A percentile compares a stretch with the other conserved stretches of the same genome.
Conservation (phyloP, 2,797 vertebrate genomes). For the Mionectes olivaceus region DNA sequence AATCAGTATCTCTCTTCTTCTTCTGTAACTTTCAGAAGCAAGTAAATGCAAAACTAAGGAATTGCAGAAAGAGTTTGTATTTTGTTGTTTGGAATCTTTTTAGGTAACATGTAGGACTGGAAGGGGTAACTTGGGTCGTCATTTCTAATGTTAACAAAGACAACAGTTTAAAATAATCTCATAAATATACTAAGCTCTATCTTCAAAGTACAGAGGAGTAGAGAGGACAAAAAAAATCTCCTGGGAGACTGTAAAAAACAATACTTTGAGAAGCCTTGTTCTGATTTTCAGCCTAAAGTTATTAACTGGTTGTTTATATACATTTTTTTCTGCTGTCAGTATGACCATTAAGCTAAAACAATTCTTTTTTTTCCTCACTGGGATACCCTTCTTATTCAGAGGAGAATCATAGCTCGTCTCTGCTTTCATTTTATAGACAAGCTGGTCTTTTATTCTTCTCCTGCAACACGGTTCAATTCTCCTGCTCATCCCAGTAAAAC, state of each 20-base stretch:
- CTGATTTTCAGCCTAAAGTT: neutral
- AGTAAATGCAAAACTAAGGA: neutral
- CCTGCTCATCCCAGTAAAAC: neutral
- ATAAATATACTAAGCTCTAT: neutral
- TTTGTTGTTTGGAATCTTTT: neutral
- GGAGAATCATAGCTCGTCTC: neutral
- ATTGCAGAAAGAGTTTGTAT: neutral
- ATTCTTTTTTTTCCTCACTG: neutral
- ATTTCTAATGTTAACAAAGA: neutral
- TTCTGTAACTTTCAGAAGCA: neutral
- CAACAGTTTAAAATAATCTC: neutral
- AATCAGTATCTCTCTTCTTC: neutral
- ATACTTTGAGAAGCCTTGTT: neutral
- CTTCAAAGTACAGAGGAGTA: neutral
- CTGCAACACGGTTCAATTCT: neutral
- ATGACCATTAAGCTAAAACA: neutral
- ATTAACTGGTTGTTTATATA: neutral
- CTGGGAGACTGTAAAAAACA: neutral
- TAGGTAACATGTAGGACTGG: neutral
- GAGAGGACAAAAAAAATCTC: neutral
- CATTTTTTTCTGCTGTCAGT: neutral
- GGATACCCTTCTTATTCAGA: neutral
- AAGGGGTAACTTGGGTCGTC: neutral
- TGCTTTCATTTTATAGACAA: neutral
- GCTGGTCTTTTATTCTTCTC: neutral